A percentile compares a stretch with the other conserved stretches of the same genome.
These are phyloP conservation scores for Ptilorrhoa leucosticta DNA, from an alignment of 2,113 vertebrate species.

Conservation along the genomic window DNA sequence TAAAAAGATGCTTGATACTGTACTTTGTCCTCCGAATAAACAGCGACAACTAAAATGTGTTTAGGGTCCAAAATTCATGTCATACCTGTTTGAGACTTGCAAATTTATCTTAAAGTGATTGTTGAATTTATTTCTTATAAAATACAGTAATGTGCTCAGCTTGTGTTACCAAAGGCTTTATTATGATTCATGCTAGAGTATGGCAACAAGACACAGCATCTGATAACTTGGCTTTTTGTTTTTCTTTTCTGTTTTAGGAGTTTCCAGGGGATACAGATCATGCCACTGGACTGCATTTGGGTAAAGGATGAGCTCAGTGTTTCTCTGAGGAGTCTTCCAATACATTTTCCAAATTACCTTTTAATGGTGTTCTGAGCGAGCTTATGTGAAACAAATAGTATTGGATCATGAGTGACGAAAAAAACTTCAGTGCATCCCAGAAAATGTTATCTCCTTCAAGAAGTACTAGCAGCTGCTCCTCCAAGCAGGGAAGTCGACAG, in stretches of 20 bases:
- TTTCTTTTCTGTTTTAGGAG: slow-evolving; percentile 11
- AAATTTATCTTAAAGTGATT: background rate
- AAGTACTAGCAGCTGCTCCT: slow-evolving; percentile 95
- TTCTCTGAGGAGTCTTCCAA: slow-evolving; percentile 15
- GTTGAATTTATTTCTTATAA: background rate
- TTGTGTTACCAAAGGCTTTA: background rate
- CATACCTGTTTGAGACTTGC: background rate
- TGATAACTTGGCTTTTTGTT: background rate
- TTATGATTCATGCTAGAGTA: background rate
- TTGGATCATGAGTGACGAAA: slow-evolving; percentile 85
- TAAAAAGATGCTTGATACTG: background rate
- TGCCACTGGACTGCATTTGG: background rate
- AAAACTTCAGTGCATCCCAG: slow-evolving; percentile 80
- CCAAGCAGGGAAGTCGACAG: slow-evolving; percentile 93
- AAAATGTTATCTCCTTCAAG: slow-evolving; percentile 90
- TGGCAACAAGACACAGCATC: background rate
- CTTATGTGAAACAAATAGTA: background rate
- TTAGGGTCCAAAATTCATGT: background rate
- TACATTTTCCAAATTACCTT: background rate
- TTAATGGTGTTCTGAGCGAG: slow-evolving; percentile 22
- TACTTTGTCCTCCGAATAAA: background rate
- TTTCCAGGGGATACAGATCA: slow-evolving; percentile 8
- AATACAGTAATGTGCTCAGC: background rate
- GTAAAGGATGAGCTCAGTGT: background rate
- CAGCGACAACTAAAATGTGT: background rate